A percentile compares a stretch with the other conserved stretches of the same genome.
Conservation (phyloP, 2,797 vertebrate species). For the Spatula versicolor region DNA sequence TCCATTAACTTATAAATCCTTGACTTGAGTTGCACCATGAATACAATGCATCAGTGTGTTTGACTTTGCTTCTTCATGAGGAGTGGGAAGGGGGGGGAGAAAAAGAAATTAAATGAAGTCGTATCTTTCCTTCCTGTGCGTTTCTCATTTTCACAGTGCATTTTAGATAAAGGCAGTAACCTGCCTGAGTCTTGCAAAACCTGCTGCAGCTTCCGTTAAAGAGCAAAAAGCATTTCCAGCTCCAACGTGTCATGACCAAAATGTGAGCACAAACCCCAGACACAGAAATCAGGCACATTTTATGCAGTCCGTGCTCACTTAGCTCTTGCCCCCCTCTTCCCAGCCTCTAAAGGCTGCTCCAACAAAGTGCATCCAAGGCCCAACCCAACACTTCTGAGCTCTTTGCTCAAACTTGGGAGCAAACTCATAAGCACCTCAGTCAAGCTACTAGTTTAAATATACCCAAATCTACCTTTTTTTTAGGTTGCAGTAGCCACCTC, state of each 20-base stretch:
- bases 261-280: not conserved
- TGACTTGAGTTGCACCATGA: not conserved
- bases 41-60: not conserved
- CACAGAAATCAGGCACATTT: not conserved
- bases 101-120: not conserved
- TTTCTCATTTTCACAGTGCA: not conserved
- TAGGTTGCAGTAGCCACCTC: not conserved
- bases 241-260: not conserved
- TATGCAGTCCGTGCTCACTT: not conserved
- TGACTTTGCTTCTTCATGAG: not conserved
- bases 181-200: not conserved
- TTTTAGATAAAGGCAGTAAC: not conserved
- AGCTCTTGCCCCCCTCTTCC: not conserved
- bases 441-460: not conserved
- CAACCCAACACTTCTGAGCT: not conserved
- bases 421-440: not conserved
- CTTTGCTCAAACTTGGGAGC: not conserved
- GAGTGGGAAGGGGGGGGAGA: not conserved
- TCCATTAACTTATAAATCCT: conserved; percentile 28
- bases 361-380: not conserved
- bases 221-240: not conserved
- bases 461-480: not conserved
- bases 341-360: not conserved
- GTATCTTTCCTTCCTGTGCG: not conserved
- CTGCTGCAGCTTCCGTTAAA: not conserved